Conservation (phyloP, 2,113 vertebrate species). For the Pelmatolapia mariae region DNA sequence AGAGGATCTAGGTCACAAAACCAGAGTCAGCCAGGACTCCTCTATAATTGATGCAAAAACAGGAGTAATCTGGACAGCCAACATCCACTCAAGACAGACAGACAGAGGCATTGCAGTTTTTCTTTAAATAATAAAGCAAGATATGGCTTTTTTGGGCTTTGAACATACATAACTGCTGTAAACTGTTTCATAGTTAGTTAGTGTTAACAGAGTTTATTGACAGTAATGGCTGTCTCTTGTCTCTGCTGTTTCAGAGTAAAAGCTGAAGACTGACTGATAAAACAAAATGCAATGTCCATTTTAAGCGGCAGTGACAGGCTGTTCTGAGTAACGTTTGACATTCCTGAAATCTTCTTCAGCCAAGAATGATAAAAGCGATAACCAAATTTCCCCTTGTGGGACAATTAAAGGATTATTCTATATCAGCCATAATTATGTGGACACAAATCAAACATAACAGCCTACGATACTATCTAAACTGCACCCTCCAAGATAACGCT, state of each 20-base stretch:
- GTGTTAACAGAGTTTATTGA: not conserved
- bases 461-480: not conserved
- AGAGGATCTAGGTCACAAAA: conserved; percentile 47
- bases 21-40: conserved; percentile 8
- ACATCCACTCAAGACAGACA: not conserved
- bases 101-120: not conserved
- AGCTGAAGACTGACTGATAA: not conserved
- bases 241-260: not conserved
- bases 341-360: not conserved
- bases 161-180: not conserved
- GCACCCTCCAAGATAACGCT: not conserved
- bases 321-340: not conserved
- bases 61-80: not conserved
- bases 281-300: not conserved
- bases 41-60: conserved; percentile 42
- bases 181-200: not conserved
- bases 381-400: not conserved
- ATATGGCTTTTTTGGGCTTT: not conserved
- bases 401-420: no score
- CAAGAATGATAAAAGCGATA: not conserved
- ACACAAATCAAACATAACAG: not conserved
- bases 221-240: not conserved
- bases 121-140: not conserved
- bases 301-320: not conserved
- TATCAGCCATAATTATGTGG: not conserved